Evolutionary conservation across 2,113 vertebrate genomes (phyloP), one percentile per base, ranked within the genome.

Genomic region (Mesitornis unicolor): DNA sequence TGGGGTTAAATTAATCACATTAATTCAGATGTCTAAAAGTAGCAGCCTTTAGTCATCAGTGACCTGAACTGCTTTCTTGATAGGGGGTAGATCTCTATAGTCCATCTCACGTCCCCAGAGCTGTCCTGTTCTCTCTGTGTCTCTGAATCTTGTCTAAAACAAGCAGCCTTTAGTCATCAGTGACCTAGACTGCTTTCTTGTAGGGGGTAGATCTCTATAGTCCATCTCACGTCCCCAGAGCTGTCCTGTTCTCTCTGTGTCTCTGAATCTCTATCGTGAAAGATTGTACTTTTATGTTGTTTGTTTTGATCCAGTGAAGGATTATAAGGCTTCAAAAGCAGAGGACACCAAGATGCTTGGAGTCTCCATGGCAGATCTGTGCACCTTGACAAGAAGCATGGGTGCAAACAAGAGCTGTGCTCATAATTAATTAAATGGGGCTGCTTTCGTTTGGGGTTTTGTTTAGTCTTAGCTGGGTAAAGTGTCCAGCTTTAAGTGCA

Each of bases 1-100:
- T 86, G 64, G 84, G 38, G 14, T 63, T 96, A 80, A 93, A 92
- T 89, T 84, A 69, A 83, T 90, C 43, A 80, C 35, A 70, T 88
- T 90, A 89, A 91, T 90, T 93, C 67, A 92, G 10, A 69, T 40
- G 33, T 70, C 81, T 90, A 47, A 91, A 87, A 82, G 51, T 59
- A 86, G 63, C 42, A 87, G 11, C 35, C n/a, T 64, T n/a, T n/a
- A 79, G 38, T 64, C 61, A 35, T 64, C 50, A 33, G 36, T 42
- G 61, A 64, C 38, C 31, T 45, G 61, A 28, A n/a, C 50, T 24
- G 28, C 9, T 38, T 51, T 51, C 35, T 70, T 70, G 19, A n/a
- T n/a, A 10, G 53, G 65, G 25, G 28, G 25, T 28, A 51, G 59
- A 64, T 54, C 48, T 87, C 25, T 47, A 25, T 10, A 48, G 54